phyloP scores from a whole-genome alignment of 2,888 invertebrate genomes.

The Parelbella ahira region DNA sequence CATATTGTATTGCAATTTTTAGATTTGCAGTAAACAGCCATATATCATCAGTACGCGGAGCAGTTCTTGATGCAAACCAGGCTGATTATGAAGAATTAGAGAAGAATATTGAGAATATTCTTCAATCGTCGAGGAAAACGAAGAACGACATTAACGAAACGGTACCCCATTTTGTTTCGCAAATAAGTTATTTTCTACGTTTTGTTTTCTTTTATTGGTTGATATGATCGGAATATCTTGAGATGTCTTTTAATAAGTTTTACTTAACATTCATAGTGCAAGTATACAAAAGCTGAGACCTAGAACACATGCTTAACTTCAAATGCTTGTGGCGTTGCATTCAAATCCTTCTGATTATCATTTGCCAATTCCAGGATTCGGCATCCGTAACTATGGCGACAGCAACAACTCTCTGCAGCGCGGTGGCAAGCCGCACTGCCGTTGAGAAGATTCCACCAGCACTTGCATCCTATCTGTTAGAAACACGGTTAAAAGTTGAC shows the following conservation, averaged over 20 bases:
- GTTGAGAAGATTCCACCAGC: constrained; percentile 31
- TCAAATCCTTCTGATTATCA: too few species aligned
- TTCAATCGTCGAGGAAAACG: constrained; percentile 30
- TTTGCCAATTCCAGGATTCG: too few species aligned
- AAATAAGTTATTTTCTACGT: too few species aligned
- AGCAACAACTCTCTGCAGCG: constrained; percentile 22
- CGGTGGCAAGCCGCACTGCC: constrained; percentile 15
- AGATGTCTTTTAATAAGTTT: too few species aligned
- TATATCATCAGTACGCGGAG: constrained; percentile 47
- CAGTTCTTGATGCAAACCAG: constrained; percentile 48
- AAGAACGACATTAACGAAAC: constrained; percentile 2
- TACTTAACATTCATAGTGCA: too few species aligned
- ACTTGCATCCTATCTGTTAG: constrained; percentile 33
- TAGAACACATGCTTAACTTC: too few species aligned
- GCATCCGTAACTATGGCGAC: constrained; percentile 25
- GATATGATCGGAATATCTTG: too few species aligned
- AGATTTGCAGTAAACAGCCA: constrained; percentile 62
- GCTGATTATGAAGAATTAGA: constrained; percentile 51
- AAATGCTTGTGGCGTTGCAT: too few species aligned
- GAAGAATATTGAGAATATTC: constrained; percentile 39
- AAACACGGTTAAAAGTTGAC: constrained; percentile 24
- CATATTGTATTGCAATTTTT: not conserved
- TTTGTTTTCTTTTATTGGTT: too few species aligned
- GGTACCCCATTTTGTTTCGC: too few species aligned
- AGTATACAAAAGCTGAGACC: too few species aligned